Evolutionary conservation across 2,113 vertebrate species (phyloP), one percentile per base, ranked within the genome.

Genomic region (Xyrauchen texanus): DNA sequence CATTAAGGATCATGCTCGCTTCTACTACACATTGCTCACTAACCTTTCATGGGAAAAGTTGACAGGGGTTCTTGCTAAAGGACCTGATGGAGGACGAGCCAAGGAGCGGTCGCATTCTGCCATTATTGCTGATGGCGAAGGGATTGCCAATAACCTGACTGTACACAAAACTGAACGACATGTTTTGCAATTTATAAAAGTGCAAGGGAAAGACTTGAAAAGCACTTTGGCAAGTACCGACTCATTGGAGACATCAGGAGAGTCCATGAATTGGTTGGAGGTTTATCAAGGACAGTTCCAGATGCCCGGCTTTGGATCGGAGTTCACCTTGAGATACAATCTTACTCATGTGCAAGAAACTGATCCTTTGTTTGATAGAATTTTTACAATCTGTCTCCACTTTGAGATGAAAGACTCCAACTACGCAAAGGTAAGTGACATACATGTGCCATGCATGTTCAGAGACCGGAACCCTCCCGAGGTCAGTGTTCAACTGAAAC

Each of bases 21-120:
- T 97, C 11, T 97, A 97, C 87, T 96, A 95, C 83, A 85, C 92
- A 4, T 89, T 97, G n/a, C 91, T 96, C 61, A 92, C 92, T 51
- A 94, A 94, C 0, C 88, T 96, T 49, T 93, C 94, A 0, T 65
- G 65, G 13, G 93, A 95, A 72, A 97, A 96, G 86, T 88, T 96
- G 60, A 85, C 86, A 0, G 85, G 86, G 0, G 83, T 95, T 13
- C 68, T 95, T 45, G 84, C 85, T 0, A 90, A 85, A 77, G 90
- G 88, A 0, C 82, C 86, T 0, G 88, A 89, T 0, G 91, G 90
- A 10, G 91, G 89, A 0, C 87, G 90, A 70, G 84, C 91, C 0
- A 92, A 92, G 62, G 89, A 90, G 8, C 86, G 91, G 0, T 87
- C 94, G 0, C 81, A 95, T 70, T 95, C 94, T 0, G 91, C 92